These are phyloP conservation scores for Lutraria rhynchaena DNA, from an alignment of 1,140 invertebrate species.

Conservation along the genomic window DNA sequence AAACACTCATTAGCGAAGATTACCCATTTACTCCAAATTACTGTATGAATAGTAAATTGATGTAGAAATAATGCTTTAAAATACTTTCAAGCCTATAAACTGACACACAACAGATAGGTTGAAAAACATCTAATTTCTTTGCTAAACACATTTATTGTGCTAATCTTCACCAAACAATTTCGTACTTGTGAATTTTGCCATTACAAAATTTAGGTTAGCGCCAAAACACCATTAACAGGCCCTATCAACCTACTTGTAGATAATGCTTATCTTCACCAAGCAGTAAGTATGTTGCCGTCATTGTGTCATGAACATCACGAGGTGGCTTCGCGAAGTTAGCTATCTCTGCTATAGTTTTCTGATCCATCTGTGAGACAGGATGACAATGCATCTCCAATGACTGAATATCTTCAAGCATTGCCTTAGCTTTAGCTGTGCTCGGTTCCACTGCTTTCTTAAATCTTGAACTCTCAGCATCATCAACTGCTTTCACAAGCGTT, in stretches of 20 bases:
- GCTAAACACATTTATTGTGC: too few species aligned
- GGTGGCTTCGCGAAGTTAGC: constrained; percentile 50
- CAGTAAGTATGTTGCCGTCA: constrained; percentile 51
- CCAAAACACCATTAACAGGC: too few species aligned
- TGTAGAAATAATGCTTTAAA: too few species aligned
- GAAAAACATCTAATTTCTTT: too few species aligned
- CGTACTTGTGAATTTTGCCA: too few species aligned
- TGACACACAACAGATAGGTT: too few species aligned
- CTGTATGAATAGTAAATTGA: too few species aligned
- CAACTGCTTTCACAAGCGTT: constrained; percentile 33
- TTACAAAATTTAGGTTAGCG: too few species aligned
- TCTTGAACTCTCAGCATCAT: constrained; percentile 35
- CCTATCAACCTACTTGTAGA: constrained; percentile 27
- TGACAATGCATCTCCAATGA: constrained; percentile 43
- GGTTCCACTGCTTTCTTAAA: constrained; percentile 24
- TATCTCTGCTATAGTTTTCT: constrained; percentile 49
- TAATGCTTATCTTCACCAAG: constrained; percentile 35
- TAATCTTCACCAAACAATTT: too few species aligned
- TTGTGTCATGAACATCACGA: constrained; percentile 46
- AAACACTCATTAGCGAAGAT: too few species aligned
- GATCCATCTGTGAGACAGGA: constrained; percentile 31
- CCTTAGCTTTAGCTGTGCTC: constrained; percentile 11
- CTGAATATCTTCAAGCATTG: constrained; percentile 19
- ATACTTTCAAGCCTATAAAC: too few species aligned
- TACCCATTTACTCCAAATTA: too few species aligned